phyloP scores from a whole-genome alignment of 2,113 vertebrate species.

The Boulengeromyrus knoepffleri region DNA sequence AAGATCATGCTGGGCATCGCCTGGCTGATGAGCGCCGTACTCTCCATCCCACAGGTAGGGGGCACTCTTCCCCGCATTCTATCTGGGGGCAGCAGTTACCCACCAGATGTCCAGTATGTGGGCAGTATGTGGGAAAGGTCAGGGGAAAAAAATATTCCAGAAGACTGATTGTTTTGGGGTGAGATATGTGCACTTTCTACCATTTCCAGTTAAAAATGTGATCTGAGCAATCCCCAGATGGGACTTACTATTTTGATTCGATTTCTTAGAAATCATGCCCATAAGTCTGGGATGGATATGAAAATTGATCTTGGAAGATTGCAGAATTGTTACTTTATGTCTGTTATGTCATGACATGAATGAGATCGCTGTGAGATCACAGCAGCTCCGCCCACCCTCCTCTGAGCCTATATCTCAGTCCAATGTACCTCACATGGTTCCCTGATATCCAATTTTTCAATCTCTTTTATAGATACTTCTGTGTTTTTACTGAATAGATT shows the following conservation, averaged over 20 bases:
- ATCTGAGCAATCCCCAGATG: background rate
- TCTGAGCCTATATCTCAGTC: background rate
- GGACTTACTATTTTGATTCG: background rate
- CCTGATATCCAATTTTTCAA: background rate
- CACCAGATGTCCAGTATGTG: background rate
- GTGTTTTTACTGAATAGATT: background rate
- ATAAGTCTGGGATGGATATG: background rate
- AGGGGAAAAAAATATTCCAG: background rate
- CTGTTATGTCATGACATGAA: background rate
- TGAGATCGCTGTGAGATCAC: background rate
- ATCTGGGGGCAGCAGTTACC: background rate
- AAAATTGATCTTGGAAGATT: background rate
- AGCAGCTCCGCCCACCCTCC: background rate
- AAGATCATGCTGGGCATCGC: slow-evolving; percentile 65
- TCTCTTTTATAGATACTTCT: background rate
- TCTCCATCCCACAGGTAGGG: slow-evolving; percentile 72
- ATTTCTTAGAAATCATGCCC: background rate
- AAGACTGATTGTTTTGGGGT: background rate
- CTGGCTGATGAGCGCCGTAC: slow-evolving; percentile 68
- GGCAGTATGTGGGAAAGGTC: background rate
- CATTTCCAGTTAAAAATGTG: background rate
- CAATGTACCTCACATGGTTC: background rate
- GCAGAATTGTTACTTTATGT: background rate
- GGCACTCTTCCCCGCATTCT: background rate
- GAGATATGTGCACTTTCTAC: background rate